Evolutionary conservation across 1,140 invertebrate genomes (phyloP).

Genomic region (Drosophila cardini): DNA sequence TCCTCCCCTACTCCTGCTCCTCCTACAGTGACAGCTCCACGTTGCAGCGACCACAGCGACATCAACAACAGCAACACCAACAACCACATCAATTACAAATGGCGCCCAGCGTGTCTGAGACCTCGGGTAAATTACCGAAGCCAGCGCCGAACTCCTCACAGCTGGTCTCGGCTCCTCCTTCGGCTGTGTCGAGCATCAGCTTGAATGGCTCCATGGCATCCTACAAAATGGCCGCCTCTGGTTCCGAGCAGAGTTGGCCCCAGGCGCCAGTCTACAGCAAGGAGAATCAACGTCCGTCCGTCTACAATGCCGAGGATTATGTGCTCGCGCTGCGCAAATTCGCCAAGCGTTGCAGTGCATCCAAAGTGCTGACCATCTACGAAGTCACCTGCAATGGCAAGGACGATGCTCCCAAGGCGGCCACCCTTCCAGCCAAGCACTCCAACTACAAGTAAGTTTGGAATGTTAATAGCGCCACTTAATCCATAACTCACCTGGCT

Average conservation of each 20-base stretch:
- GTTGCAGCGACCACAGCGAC: slow-evolving; percentile 58
- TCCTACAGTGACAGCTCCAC: slow-evolving; percentile 70
- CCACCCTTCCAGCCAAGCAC: slow-evolving; percentile 78
- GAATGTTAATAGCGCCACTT: not conserved
- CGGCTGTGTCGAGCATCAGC: slow-evolving; percentile 57
- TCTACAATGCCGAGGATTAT: slow-evolving; percentile 94
- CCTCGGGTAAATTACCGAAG: slow-evolving; percentile 56
- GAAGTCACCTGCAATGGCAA: slow-evolving; percentile 65
- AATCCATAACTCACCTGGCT: not conserved
- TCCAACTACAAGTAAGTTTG: slow-evolving; percentile 77
- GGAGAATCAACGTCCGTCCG: slow-evolving; percentile 93
- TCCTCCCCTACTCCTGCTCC: no score
- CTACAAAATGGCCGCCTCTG: slow-evolving; percentile 80
- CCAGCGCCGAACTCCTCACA: not conserved
- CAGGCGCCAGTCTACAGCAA: slow-evolving; percentile 75
- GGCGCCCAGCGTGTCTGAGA: slow-evolving; percentile 81
- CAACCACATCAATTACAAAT: slow-evolving; percentile 46
- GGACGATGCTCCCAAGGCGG: slow-evolving; percentile 58
- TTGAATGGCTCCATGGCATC: slow-evolving; percentile 79
- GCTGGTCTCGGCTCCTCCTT: not conserved
- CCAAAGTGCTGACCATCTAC: slow-evolving; percentile 76
- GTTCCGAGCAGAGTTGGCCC: slow-evolving; percentile 81
- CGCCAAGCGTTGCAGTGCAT: slow-evolving; percentile 86
- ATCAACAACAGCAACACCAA: slow-evolving; percentile 1
- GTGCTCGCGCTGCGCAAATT: slow-evolving; percentile 91